Evolutionary conservation across 2,888 invertebrate species (phyloP), one percentile per base, ranked within the genome.

Genomic region (Eupeodes luniger): DNA sequence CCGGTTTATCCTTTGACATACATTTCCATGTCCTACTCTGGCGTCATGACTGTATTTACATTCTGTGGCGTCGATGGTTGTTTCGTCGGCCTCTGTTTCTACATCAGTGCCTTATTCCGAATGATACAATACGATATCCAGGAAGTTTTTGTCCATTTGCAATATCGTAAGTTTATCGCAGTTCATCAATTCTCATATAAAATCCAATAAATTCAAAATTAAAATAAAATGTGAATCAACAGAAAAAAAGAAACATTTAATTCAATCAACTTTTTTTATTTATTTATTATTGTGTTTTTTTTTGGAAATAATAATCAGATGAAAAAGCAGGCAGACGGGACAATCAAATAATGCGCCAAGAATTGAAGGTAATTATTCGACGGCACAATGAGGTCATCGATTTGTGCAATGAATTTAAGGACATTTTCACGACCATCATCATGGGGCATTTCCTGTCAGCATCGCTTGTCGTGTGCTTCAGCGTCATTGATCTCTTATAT

Each of bases 381-480:
- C 91, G 91, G 61, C 93, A 93, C 90, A 92, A 92, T 90, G 90
- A 91, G 85, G 91, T 93, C 90, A 92, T 93, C 90, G 93, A 93
- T 91, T 91, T 93, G 90, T 92, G 93, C 90, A 84, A 91, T 69
- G 92, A 92, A 88, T 92, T 93, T 80, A 89, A 91, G 62, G 79
- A 83, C 62, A 91, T 91, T 89, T 93, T 92, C 85, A 90, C 90
- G 72, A 90, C 92, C 90, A 93, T 93, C 90, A 91, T 93, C 85
- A 90, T 93, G 90, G 91, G 91, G 90, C 92, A 92, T 90, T 93
- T 93, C 90, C 91, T 93, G 82, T 93, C 92, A 81, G 92, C 93
- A 57, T 92, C 93, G 44, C 88, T 92, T 87, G 91, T 93, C 59
- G 90, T 93, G 47, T 92, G 93, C 81, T 91, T 91, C 27, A 93